These are phyloP conservation scores for Tetraneura akinire DNA, from an alignment of 1,140 invertebrate genomes.

Conservation along the genomic window DNA sequence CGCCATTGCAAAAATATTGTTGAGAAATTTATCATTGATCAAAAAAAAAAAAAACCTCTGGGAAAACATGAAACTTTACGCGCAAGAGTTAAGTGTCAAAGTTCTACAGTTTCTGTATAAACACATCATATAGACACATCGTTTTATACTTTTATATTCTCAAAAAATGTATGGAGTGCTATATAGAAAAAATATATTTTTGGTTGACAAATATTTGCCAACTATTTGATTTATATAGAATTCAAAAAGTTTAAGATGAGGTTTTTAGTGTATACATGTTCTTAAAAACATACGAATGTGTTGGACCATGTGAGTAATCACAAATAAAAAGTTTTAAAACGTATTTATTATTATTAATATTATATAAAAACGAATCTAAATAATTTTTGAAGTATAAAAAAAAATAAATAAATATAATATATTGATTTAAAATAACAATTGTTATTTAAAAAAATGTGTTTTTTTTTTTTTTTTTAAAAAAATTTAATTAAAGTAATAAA, in stretches of 20 bases:
- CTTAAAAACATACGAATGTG: neutral
- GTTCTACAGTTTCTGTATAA: constrained; percentile 15
- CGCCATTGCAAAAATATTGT: neutral
- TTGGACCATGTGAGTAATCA: neutral
- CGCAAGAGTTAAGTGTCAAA: constrained; percentile 1
- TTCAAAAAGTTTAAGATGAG: constrained; percentile 5
- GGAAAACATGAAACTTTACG: constrained; percentile 26
- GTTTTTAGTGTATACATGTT: neutral
- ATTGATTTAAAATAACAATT: too few relatives aligned
- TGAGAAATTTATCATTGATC: neutral
- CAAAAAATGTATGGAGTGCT: neutral
- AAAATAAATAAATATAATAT: too few relatives aligned
- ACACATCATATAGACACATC: neutral
- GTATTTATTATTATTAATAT: too few relatives aligned
- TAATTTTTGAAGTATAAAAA: too few relatives aligned
- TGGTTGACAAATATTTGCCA: neutral
- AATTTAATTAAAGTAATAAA: too few relatives aligned
- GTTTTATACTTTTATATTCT: constrained; percentile 2
- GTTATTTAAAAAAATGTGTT: too few relatives aligned
- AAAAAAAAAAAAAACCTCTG: neutral
- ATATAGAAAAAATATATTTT: neutral
- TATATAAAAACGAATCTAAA: too few relatives aligned
- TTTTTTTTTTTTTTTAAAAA: too few relatives aligned
- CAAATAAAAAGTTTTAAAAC: neutral
- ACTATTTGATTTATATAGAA: constrained; percentile 32